Evolutionary conservation across 2,888 invertebrate genomes (phyloP), one percentile per base, ranked within the genome.

Genomic region (Brenthis ino): DNA sequence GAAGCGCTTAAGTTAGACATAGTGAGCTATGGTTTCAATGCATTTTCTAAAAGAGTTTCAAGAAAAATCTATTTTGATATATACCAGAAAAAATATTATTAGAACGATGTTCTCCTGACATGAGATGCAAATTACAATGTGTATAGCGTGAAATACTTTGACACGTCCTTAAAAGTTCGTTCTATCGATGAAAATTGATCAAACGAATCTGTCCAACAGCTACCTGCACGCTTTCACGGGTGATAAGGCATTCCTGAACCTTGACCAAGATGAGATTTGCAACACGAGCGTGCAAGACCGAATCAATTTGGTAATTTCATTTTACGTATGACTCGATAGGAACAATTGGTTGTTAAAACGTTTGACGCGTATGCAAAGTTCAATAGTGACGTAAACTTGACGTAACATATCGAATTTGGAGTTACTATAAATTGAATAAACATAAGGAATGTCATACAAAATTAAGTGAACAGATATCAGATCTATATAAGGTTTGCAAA

Each of bases 1-100:
- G 67, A 72, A 70, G 70, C 72, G 68, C 72, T 68, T 68, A 70
- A 72, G 68, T 72, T 68, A 68, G 70, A 70, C 67, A 68, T 67
- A 57, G 50, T 67, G 64, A 70, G 67, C 70, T 70, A 68, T 70
- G 70, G 70, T 67, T 68, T 70, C 68, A 64, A 68, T 37, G 64
- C 55, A 53, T 71, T 69, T 64, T 61, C 64, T 60, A 51, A 20
- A 50, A 57, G 51, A 69, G 67, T 65, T 65, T 67, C 64, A 69
- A 67, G 71, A 69, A 69, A 72, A 50, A 50, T 60, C 33, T 33
- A 3, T 12, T 60, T 50, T 50, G 8, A 16, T 50, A 16, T 60
- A 28, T n/a, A 16, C 50, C 6, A 43, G 37, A 11, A 43, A 43
- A 43, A 33, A 28, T 50, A 33, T n/a, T 50, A 13, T 48, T 50